Conservation (phyloP, 1,140 invertebrate species). For the Penaeus vannamei region DNA sequence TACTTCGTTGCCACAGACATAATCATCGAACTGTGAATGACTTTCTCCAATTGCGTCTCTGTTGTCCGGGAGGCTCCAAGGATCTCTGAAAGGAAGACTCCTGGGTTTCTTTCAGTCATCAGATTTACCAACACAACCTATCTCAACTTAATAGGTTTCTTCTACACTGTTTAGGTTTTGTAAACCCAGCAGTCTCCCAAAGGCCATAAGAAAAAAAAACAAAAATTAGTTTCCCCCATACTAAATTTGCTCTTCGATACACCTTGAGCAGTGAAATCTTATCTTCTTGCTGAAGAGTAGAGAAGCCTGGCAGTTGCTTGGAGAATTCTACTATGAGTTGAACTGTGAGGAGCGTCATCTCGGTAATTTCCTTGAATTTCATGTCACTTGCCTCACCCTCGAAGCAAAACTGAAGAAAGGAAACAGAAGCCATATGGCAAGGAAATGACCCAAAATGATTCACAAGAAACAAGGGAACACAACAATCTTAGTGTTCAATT, state of each 20-base stretch:
- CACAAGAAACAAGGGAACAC: slow-evolving; percentile 65
- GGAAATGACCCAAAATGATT: slow-evolving; percentile 64
- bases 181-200: slow-evolving; percentile 57
- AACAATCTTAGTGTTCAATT: slow-evolving; percentile 57
- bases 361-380: slow-evolving; percentile 92
- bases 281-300: slow-evolving; percentile 92
- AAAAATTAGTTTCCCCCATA: slow-evolving; percentile 39
- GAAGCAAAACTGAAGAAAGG: slow-evolving; percentile 65
- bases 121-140: background rate
- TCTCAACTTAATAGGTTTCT: too few species aligned
- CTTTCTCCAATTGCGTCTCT: slow-evolving; percentile 38
- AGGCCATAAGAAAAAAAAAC: slow-evolving; percentile 26
- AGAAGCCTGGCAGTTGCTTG: slow-evolving; percentile 95
- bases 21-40: slow-evolving; percentile 37
- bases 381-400: slow-evolving; percentile 66
- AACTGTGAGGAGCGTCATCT: slow-evolving; percentile 97
- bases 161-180: background rate
- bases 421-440: slow-evolving; percentile 64
- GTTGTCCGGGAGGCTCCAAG: slow-evolving; percentile 22
- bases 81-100: slow-evolving; percentile 58
- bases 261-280: slow-evolving; percentile 96
- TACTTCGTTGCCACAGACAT: background rate
- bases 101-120: slow-evolving; percentile 33
- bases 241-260: slow-evolving; percentile 52
- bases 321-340: slow-evolving; percentile 98